Base-by-base conservation (phyloP, 2,113 vertebrate species). In the Puffinus mauretanicus region DNA sequence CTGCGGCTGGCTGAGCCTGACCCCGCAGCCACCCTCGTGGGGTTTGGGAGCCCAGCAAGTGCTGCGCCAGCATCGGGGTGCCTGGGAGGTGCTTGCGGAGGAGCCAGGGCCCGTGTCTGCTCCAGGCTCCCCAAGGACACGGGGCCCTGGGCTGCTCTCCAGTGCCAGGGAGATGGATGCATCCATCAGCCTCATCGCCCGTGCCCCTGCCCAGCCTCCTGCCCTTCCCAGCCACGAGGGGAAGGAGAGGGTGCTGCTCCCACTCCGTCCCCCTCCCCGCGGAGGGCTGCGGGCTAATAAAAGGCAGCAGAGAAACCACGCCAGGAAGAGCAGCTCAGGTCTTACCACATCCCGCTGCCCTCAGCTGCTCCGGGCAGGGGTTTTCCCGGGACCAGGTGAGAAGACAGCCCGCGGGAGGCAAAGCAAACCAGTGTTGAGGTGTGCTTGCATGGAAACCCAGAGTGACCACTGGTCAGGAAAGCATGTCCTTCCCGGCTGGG, bases 71-170 rank as follows among this genome's bases (percentile, higher is more conserved):
- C 57, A 58, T 7, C 1, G 5, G 61, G 51, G 71, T 9, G 38
- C 40, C 10, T 0, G 26, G 38, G 58, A 60, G 58, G 32, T 36
- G 44, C 30, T 26, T 1, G 5, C 3, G 27, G 57, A 54, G 47
- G 10, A 83, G 38, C 47, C 52, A 49, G 36, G 12, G 52, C 67
- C 32, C 0, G 1, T 2, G 8, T 21, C 40, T 66, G 69, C 78
- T 40, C 60, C 81, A n/a, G 29, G 10, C 0, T 17, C 18, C 27
- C 7, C 27, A 13, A 7, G 49, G 8, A 70, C 60, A 32, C 9
- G 1, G 2, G 24, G 65, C 22, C n/a, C 52, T 34, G 61, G 24
- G 73, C 73, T 55, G 86, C 67, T 76, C 21, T 38, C 22, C 78
- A 16, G 3, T 0, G 9, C 46, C 77, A 19, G 25, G n/a, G 82